Evolutionary conservation across 2,113 vertebrate genomes (phyloP), one percentile per base, ranked within the genome.

Genomic region (Thomomys bottae): DNA sequence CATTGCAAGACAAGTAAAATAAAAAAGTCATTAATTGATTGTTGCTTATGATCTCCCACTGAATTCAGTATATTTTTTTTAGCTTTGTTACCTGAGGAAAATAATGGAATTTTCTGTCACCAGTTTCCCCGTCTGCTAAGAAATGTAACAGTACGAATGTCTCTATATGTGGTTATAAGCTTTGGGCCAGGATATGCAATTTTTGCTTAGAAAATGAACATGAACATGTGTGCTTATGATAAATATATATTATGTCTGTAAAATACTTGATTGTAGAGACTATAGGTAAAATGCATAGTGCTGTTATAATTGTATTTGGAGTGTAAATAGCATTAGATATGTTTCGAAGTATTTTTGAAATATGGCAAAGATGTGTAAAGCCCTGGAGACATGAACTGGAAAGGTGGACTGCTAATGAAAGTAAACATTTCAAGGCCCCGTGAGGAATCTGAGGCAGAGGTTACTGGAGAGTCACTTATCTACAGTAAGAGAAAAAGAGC

Each of bases 291-390:
- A 40, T 70, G 24, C 24, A 36, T 63, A 42, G 34, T 88, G 79
- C 17, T 59, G 0, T 18, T 24, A 9, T n/a, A 40, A 40, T 54
- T 68, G n/a, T 28, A 0, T 38, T 32, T 86, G 18, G 9, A 77
- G 28, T 79, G 73, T 26, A 75, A 72, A 79, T 57, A 64, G 26
- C 12, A 32, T 12, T 36, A 73, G 67, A 10, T 78, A 67, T 18
- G 73, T 78, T 78, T 89, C 78, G 24, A 88, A 93, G 30, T 72
- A 20, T 26, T 73, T 93, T 84, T 59, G 63, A 63, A 93, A 90
- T 28, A 8, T 42, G 64, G 40, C 21, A 38, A 68, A 70, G 0
- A 0, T 40, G 75, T 66, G 28, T 30, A 61, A 89, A 36, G 9
- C 32, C 34, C 21, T 82, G 36, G 59, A 71, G 40, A n/a, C 24